A percentile compares a stretch with the other conserved stretches of the same genome.
phyloP scores from a whole-genome alignment of 2,113 vertebrate genomes.

The Regulus satrapa region DNA sequence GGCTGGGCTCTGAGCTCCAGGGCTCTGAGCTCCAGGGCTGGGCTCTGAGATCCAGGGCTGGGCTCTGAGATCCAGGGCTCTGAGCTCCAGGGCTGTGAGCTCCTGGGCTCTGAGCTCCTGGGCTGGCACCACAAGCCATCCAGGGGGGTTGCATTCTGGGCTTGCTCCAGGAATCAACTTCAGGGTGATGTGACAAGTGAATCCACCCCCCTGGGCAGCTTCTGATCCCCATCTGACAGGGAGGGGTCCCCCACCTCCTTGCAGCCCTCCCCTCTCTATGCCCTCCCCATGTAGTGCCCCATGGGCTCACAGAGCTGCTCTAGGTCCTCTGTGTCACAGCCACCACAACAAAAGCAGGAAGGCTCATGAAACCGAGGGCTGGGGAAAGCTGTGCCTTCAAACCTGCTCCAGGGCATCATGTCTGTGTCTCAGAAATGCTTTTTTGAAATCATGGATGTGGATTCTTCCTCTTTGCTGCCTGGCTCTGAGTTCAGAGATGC shows the following conservation, averaged over 20 bases:
- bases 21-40: background rate
- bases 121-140: background rate
- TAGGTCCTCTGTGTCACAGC: background rate
- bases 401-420: background rate
- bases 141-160: background rate
- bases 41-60: background rate
- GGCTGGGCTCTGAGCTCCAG: background rate
- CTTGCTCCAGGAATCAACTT: background rate
- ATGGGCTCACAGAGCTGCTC: accelerated
- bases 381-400: background rate
- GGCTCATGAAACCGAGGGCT: accelerated
- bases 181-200: background rate
- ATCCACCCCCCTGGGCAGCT: no score
- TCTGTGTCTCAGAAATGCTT: background rate
- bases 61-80: background rate
- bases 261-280: background rate
- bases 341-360: background rate
- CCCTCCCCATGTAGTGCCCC: accelerated
- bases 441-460: accelerated
- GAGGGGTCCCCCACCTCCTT: background rate
- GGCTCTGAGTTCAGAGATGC: background rate
- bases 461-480: background rate
- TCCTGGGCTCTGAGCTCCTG: background rate
- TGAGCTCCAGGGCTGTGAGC: background rate
- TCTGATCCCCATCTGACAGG: background rate